Base-by-base conservation (phyloP, 30 jellyfish, hydroid and myxozoan genomes). In the Chrysaora quinquecirrha region DNA sequence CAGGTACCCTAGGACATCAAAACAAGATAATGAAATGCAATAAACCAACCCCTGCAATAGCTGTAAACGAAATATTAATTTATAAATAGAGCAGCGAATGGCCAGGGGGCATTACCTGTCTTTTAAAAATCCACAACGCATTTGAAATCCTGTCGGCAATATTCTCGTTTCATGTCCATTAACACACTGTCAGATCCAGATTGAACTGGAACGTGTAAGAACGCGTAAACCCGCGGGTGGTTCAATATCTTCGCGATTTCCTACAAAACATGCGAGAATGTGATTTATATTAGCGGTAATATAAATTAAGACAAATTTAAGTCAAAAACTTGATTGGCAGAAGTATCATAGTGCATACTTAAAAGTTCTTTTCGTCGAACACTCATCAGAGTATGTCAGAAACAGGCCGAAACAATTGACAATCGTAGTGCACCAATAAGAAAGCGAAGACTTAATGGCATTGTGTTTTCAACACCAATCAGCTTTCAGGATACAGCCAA, bases 201-300 rank as follows among this genome's bases (percentile, higher is more conserved):
- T 64, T 93, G 98, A 38, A 93, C 97, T 4, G 98, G 98, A 11
- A 93, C 92, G 75, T 93, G 98, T 46, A 93, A 83, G 60, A 93
- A 93, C 61, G 97, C 68, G 78, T 93, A 93, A 14, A 93, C 98
- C 22, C 96, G 89, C 23, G 97, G 97, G 85, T 93, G 97, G 67
- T 78, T 87, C 52, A 93, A 64, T 33, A 93, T 82, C 64, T 87
- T 83, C 25, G 98, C 95, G 97, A 93, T 93, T 73, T 87, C 98
- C 97, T 87, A 35, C 7, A 52, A 54, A 30, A 34, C 20, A 31
- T 16, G 67, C 62, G n/a, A 48, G n/a, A 48, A 48, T 11, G n/a
- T n/a, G n/a, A n/a, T n/a, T n/a, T 48, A n/a, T 48, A 11, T n/a
- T 48, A 11, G 12, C n/a, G 62, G n/a, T 48, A 11, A 48, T 48